A percentile compares a stretch with the other conserved stretches of the same genome.
Conservation (phyloP, 2,113 vertebrate species). For the Odocoileus hemionus region DNA sequence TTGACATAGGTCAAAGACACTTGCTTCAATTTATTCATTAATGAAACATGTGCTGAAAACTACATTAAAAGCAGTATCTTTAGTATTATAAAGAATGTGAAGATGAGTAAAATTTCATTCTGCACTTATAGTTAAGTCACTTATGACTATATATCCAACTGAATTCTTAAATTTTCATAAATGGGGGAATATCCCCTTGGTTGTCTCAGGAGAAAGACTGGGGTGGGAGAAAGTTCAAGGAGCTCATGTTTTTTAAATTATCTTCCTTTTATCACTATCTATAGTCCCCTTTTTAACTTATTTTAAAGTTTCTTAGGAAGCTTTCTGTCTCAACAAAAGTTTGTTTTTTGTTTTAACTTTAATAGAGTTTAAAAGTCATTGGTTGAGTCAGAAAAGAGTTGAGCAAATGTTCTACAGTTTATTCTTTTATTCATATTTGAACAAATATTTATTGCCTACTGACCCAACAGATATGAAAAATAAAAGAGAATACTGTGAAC, state of each 20-base stretch:
- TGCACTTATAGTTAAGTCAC: not conserved
- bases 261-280: not conserved
- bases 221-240: not conserved
- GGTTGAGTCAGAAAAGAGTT: not conserved
- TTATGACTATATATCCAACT: not conserved
- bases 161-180: not conserved
- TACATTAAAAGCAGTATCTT: not conserved
- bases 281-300: not conserved
- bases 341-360: not conserved
- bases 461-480: not conserved
- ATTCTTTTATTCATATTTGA: not conserved
- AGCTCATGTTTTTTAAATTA: not conserved
- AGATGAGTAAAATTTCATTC: not conserved
- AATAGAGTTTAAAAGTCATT: not conserved
- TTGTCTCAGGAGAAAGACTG: not conserved
- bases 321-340: not conserved
- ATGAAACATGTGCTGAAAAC: not conserved
- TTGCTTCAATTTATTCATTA: not conserved
- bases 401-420: not conserved
- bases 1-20: not conserved
- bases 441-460: not conserved
- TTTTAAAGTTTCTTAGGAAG: not conserved
- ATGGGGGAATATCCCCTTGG: accelerated
- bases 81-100: not conserved
- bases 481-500: not conserved